Base-by-base conservation (phyloP, 2,113 vertebrate species). In the Paedocypris sp. region DNA sequence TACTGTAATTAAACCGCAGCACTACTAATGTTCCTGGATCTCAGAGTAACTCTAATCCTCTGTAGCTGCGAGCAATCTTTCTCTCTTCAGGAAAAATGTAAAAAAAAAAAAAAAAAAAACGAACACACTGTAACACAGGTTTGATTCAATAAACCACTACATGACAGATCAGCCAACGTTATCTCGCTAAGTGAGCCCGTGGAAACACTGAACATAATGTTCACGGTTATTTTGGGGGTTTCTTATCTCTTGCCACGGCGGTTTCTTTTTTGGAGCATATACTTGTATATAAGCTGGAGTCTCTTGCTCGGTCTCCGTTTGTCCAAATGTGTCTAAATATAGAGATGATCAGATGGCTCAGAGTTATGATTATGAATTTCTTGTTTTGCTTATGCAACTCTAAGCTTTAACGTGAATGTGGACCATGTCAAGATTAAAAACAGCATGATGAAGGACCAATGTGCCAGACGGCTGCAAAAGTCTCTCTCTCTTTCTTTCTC, bases 311-410 rank as follows among this genome's bases (percentile, higher is more conserved):
- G 16, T 20, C 15, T 43, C 36, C 36, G 31, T 45, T 28, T 48
- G 20, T 15, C 18, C 51, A 51, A 53, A 58, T 50, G 8, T 33
- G 13, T 67, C 56, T 68, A 63, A 67, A 61, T 66, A 56, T 72
- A 64, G 62, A 61, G 3, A 19, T 35, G 25, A 42, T 54, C 36
- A 70, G 41, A 46, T 56, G 53, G 69, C 77, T 81, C 74, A 75
- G 58, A 62, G 35, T 61, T 66, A 65, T 61, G 68, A 64, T 65
- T 76, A 64, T 70, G 25, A 13, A 33, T 56, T 65, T 73, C 57
- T 60, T 76, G 51, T 71, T 62, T 43, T 10, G 43, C 61, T 83
- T 79, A 78, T 33, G 60, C 68, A 81, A 79, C 62, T 60, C 16
- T 33, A 13, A 46, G 52, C 73, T 58, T 69, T 63, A 67, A 63